Base-by-base conservation (phyloP, 1,140 invertebrate species). In the Pseudomyrmex gracilis region DNA sequence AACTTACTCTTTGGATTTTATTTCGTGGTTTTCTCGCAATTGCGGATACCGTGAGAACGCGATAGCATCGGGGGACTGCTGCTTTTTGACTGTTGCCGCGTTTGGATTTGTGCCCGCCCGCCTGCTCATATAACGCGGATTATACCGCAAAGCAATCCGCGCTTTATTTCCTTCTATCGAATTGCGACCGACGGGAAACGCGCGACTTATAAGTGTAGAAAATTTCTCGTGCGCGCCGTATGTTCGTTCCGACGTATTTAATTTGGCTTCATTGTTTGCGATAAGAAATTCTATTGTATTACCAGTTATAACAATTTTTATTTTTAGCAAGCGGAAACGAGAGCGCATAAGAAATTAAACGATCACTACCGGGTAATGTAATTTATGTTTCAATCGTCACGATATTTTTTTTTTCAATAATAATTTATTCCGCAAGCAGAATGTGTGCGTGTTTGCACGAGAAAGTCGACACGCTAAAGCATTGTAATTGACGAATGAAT, bases 1-100 rank as follows among this genome's bases (percentile, higher is more conserved):
- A 80, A 80, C 66, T 78, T 68, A 58, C n/a, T 78, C 12, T 34
- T 34, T 34, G 58, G 53, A 71, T 58, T 80, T 80, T 55, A 20
- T 70, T 58, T 71, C 53, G 76, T 20, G 73, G n/a, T 77, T 67
- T 67, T 51, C 9, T 13, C 45, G 53, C 34, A 51, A n/a, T 8
- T 10, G 43, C 20, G 64, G 43, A 49, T 68, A n/a, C 15, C 15
- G 51, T 22, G 63, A 43, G 22, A 78, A 45, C 34, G 64, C 64
- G 43, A 78, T 70, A 57, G 64, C 34, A 68, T 47, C 64, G 53
- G 12, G 12, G 64, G 34, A 55, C 34, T 34, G 51, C 53, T 8
- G 45, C 15, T 58, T 80, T 80, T 80, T 57, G 53, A 12, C 15
- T 78, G 55, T 68, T 66, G 43, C 53, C 64, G 34, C 34, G 34